Percentiles rank a stretch among this genome's conserved stretches.
phyloP scores from a whole-genome alignment of 2,797 vertebrate genomes.

The Sandelia bainsii region DNA sequence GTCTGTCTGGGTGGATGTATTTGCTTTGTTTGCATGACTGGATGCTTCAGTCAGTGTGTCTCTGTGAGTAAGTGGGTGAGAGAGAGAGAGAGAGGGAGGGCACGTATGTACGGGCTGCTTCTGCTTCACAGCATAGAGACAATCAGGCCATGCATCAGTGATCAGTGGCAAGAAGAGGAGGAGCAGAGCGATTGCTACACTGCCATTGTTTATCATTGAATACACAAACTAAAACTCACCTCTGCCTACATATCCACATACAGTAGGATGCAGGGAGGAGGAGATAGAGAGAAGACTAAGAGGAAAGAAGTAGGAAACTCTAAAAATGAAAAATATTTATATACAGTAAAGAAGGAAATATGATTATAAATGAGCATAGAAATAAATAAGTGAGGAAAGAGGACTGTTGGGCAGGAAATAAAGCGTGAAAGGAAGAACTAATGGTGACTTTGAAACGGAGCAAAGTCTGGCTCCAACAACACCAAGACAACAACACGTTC shows the following conservation, averaged over 20 bases:
- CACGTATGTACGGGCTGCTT: slow-evolving; percentile 42
- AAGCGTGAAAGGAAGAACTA: slow-evolving; percentile 17
- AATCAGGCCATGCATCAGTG: slow-evolving; percentile 60
- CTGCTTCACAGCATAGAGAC: slow-evolving; percentile 53
- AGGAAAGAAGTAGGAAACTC: neutral
- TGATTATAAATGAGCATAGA: slow-evolving; percentile 4
- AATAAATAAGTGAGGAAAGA: neutral
- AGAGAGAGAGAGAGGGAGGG: neutral
- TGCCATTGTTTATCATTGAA: slow-evolving; percentile 55
- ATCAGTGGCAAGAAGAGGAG: slow-evolving; percentile 50
- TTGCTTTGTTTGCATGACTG: slow-evolving; percentile 41
- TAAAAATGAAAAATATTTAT: slow-evolving; percentile 11
- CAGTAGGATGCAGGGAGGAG: slow-evolving; percentile 16
- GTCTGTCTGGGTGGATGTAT: slow-evolving; percentile 34
- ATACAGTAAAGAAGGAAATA: neutral
- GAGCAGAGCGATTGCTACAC: slow-evolving; percentile 32
- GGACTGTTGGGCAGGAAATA: neutral
- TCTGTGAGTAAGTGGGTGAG: slow-evolving; percentile 42
- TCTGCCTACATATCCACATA: slow-evolving; percentile 28
- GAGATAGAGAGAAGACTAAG: neutral
- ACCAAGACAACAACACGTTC: no score
- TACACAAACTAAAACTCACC: slow-evolving; percentile 53
- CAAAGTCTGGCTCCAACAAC: no score
- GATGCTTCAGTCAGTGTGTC: slow-evolving; percentile 45
- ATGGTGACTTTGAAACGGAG: no score